These are phyloP conservation scores for Rhimphoctona megacephalus DNA, from an alignment of 2,888 invertebrate species.

Conservation along the genomic window DNA sequence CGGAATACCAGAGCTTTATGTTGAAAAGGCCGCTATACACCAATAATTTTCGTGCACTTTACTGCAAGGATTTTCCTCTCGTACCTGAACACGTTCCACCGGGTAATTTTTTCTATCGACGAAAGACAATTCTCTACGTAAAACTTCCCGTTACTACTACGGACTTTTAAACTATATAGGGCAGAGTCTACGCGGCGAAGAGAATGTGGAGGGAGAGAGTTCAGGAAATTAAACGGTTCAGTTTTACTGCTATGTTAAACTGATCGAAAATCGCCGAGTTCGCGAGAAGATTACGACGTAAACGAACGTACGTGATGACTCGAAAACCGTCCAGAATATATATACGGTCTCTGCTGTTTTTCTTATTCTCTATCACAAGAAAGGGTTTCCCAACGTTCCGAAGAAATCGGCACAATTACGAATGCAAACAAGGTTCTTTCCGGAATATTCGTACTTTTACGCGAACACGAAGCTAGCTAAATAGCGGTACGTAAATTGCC, in stretches of 20 bases:
- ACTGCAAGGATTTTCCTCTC: slow-evolving; percentile 36
- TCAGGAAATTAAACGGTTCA: slow-evolving; percentile 57
- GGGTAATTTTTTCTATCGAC: slow-evolving; percentile 21
- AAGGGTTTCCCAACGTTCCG: background rate
- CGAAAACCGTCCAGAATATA: background rate
- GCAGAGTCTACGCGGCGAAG: background rate
- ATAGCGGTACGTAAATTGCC: background rate
- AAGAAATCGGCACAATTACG: slow-evolving; percentile 9
- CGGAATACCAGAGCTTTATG: slow-evolving; percentile 6
- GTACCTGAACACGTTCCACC: background rate
- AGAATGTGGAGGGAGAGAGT: background rate
- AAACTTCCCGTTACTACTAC: slow-evolving; percentile 4
- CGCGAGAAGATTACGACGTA: slow-evolving; percentile 23
- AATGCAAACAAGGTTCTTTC: background rate
- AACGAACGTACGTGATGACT: slow-evolving; percentile 13
- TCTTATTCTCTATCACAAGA: background rate
- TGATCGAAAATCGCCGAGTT: slow-evolving; percentile 43
- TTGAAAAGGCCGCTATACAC: slow-evolving; percentile 22
- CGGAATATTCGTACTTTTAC: background rate
- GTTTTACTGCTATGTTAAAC: slow-evolving; percentile 56
- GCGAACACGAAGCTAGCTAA: background rate
- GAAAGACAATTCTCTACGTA: slow-evolving; percentile 17
- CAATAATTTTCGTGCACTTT: slow-evolving; percentile 45
- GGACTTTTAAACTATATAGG: background rate
- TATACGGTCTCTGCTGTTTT: background rate